Percentiles rank a stretch among this genome's conserved stretches.
These are phyloP conservation scores for Scaptomyza pallida DNA, from an alignment of 1,140 invertebrate species.

Conservation along the genomic window DNA sequence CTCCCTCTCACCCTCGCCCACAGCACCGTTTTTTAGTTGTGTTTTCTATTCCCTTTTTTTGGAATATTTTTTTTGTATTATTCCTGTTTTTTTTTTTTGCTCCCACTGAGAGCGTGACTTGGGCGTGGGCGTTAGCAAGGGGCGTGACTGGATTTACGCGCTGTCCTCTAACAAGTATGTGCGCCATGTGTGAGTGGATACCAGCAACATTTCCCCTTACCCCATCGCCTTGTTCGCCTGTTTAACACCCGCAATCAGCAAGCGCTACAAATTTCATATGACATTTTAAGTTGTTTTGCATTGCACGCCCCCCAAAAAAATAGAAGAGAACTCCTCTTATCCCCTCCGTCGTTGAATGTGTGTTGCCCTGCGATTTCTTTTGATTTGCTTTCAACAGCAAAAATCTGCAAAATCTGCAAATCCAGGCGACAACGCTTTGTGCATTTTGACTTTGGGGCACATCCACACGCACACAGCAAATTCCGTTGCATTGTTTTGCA, in stretches of 20 bases:
- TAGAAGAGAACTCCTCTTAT: no score
- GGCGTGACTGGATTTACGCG: slow-evolving; percentile 77
- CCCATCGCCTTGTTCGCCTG: slow-evolving; percentile 29
- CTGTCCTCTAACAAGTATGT: slow-evolving; percentile 34
- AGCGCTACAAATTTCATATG: slow-evolving; percentile 79
- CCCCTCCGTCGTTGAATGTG: background rate
- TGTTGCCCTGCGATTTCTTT: slow-evolving; percentile 17
- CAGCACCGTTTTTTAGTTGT: slow-evolving; percentile 14
- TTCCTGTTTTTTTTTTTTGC: slow-evolving; percentile 59
- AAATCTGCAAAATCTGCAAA: slow-evolving; percentile 50
- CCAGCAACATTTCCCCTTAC: slow-evolving; percentile 5
- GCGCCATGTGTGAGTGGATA: slow-evolving; percentile 8
- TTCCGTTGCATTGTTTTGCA: slow-evolving; percentile 43
- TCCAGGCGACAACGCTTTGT: slow-evolving; percentile 52
- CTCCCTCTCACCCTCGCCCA: slow-evolving; percentile 48
- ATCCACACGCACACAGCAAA: slow-evolving; percentile 19
- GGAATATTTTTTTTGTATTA: background rate
- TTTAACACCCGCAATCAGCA: slow-evolving; percentile 79
- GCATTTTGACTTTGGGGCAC: slow-evolving; percentile 59
- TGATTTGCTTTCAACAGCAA: slow-evolving; percentile 43
- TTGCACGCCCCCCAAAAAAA: slow-evolving; percentile 41
- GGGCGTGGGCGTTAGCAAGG: slow-evolving; percentile 11
- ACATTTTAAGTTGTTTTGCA: slow-evolving; percentile 82
- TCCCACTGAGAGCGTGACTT: slow-evolving; percentile 3
- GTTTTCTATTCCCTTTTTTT: background rate